Base-by-base conservation (phyloP, 2,888 invertebrate species). In the Ischnura elegans region DNA sequence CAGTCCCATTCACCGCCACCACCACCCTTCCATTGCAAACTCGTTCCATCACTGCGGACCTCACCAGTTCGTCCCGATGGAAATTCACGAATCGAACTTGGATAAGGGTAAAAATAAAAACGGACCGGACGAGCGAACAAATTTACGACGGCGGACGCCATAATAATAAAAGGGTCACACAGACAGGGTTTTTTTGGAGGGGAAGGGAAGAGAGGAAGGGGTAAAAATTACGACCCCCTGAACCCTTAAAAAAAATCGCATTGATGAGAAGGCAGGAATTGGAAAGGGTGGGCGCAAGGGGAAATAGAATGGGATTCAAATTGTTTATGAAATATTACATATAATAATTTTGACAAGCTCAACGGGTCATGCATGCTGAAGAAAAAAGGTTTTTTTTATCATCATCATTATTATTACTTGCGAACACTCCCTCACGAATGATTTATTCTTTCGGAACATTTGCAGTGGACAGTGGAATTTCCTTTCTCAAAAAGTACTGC, bases 321-420 rank as follows among this genome's bases (percentile, higher is more conserved):
- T 76, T 76, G 76, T 76, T 61, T 87, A 45, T 90, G 55, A 66
- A 90, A 66, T 66, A 90, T 61, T 90, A 90, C 61, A 42, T 55
- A 90, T 55, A 90, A 55, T n/a, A 76, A 55, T 66, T 90, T 66
- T 90, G 90, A 61, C 61, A 55, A 29, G 90, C 29, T 90, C 61
- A 90, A 90, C 61, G 90, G 45, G 25, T 55, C 25, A 61, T n/a
- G 45, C 43, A n/a, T n/a, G 43, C 6, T 66, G 90, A 90, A 55
- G 61, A 90, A 55, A 90, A 90, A 61, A n/a, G n/a, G n/a, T n/a
- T n/a, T n/a, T n/a, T n/a, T n/a, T n/a, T n/a, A n/a, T n/a, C n/a
- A n/a, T n/a, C n/a, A n/a, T 90, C 61, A 36, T 90, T 55, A 51
- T 5, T 51, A 5, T 51, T 51, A 5, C 19, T 51, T 51, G 16